phyloP scores from a whole-genome alignment of 2,888 invertebrate species.

The Strigamia transsilvanica region DNA sequence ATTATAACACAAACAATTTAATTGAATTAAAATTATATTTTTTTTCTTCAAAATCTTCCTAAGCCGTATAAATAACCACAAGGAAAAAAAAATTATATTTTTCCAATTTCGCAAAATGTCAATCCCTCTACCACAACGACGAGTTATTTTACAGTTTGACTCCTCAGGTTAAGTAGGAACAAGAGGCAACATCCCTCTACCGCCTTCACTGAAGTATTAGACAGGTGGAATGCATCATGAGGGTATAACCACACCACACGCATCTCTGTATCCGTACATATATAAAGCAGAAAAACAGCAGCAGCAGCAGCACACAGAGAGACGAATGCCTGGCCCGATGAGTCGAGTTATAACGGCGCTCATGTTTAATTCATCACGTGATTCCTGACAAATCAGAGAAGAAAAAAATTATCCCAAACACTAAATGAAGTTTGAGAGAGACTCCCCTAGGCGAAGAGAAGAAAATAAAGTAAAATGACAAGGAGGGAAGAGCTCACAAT shows the following conservation, averaged over 20 bases:
- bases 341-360: slow-evolving; percentile 43
- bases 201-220: slow-evolving; percentile 10
- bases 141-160: slow-evolving; percentile 6
- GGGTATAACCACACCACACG: neutral
- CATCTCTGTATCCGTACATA: neutral
- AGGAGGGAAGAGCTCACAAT: slow-evolving; percentile 44
- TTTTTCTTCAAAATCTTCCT: too few relatives aligned
- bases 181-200: slow-evolving; percentile 9
- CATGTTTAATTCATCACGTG: slow-evolving; percentile 44
- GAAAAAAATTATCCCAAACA: slow-evolving; percentile 35
- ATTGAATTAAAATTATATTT: too few relatives aligned
- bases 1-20: too few relatives aligned
- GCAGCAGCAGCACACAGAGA: slow-evolving; percentile 6
- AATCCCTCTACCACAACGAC: neutral
- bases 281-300: slow-evolving; percentile 22
- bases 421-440: slow-evolving; percentile 44
- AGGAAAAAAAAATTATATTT: neutral
- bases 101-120: neutral
- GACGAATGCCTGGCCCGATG: slow-evolving; percentile 19
- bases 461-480: slow-evolving; percentile 44
- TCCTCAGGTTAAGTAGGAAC: neutral
- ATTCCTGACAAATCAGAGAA: slow-evolving; percentile 34
- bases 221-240: slow-evolving; percentile 11
- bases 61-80: neutral
- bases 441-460: slow-evolving; percentile 42